phyloP scores from a whole-genome alignment of 2,797 vertebrate genomes.

The Cygnus olor region DNA sequence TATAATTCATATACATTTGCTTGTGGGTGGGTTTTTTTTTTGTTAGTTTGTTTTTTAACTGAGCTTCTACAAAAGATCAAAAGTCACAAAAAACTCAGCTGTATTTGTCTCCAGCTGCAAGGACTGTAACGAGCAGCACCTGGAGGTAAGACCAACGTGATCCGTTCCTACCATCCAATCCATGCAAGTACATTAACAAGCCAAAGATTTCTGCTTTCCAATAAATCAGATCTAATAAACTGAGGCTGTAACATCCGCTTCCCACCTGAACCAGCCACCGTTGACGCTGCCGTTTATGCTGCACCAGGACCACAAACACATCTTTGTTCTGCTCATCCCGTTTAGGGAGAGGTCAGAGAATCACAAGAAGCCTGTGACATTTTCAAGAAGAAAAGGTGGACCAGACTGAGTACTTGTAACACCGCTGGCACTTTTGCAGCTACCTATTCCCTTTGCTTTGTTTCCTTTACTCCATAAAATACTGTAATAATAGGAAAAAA shows the following conservation, averaged over 20 bases:
- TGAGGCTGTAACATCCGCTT: background rate
- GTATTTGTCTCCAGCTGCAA: background rate
- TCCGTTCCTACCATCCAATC: background rate
- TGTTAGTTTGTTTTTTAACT: background rate
- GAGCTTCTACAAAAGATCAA: background rate
- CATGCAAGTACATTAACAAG: background rate
- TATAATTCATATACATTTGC: no score
- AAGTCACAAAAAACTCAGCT: background rate
- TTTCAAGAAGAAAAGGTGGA: slow-evolving; percentile 2
- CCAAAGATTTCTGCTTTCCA: background rate
- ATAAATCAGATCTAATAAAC: background rate
- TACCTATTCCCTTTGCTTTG: background rate
- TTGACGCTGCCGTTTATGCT: fast-evolving
- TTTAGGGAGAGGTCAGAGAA: background rate
- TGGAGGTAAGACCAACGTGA: background rate
- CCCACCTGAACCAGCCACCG: background rate
- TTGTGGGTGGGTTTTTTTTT: no score
- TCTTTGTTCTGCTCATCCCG: background rate
- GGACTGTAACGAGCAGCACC: background rate
- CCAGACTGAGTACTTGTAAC: background rate
- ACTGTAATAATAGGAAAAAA: background rate
- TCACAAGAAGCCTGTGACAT: background rate
- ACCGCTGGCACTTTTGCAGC: background rate
- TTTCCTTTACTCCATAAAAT: background rate
- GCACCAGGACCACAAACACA: background rate